Evolutionary conservation across 2,113 vertebrate species (phyloP).

Genomic region (Acrocephalus kingi): DNA sequence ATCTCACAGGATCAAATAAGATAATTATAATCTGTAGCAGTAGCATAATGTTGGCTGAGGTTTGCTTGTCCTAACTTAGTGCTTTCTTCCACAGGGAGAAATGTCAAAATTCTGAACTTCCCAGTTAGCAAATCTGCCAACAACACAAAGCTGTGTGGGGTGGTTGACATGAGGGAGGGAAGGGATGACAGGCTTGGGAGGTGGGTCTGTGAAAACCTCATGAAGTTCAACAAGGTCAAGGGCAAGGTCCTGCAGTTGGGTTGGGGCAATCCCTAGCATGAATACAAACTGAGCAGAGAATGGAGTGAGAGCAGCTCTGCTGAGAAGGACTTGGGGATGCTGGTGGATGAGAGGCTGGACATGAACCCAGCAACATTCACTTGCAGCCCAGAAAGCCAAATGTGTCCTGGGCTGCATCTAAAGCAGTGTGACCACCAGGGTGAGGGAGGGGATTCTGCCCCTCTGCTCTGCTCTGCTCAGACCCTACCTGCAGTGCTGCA

Average conservation of each 20-base stretch:
- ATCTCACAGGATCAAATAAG: not conserved
- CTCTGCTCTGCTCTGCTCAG: not conserved
- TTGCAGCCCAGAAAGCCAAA: not conserved
- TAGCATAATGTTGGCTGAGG: not conserved
- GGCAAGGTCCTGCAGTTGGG: not conserved
- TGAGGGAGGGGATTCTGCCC: not conserved
- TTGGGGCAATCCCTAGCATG: not conserved
- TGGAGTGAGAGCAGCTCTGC: not conserved
- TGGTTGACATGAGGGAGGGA: not conserved
- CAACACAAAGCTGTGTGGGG: not conserved
- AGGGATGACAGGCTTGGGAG: not conserved
- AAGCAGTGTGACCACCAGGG: accelerated
- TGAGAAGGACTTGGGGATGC: not conserved
- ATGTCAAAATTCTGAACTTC: not conserved
- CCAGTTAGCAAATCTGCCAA: not conserved
- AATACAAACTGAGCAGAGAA: not conserved
- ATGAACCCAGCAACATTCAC: too few species aligned
- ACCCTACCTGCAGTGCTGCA: not conserved
- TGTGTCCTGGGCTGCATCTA: accelerated
- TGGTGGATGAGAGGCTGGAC: not conserved
- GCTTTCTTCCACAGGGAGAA: not conserved
- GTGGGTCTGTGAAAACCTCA: not conserved
- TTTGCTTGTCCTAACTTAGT: not conserved
- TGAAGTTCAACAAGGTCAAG: not conserved
- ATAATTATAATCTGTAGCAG: not conserved